Evolutionary conservation across 1,140 invertebrate species (phyloP).

Genomic region (Orchestia grillus): DNA sequence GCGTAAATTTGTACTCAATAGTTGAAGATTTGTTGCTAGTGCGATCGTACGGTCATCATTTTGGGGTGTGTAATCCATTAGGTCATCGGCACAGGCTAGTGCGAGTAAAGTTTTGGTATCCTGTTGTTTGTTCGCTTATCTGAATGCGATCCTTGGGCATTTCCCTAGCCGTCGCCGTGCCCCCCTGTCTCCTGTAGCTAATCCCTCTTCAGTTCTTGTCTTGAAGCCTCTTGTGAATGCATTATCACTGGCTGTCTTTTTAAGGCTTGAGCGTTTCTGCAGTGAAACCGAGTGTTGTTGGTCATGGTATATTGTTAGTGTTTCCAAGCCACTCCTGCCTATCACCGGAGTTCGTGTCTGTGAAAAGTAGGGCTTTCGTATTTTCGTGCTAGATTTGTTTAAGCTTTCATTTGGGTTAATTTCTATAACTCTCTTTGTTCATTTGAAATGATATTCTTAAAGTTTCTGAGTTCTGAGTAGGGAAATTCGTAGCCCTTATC

Average conservation of each 20-base stretch:
- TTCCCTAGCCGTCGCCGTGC: neutral
- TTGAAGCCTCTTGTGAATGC: neutral
- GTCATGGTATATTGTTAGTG: neutral
- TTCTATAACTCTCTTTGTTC: neutral
- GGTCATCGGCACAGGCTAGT: neutral
- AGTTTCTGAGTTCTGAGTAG: neutral
- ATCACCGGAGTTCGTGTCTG: neutral
- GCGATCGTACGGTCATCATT: neutral
- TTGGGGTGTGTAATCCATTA: neutral
- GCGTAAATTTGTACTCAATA: neutral
- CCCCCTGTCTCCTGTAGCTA: neutral
- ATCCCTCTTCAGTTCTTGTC: neutral
- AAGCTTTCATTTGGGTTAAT: neutral
- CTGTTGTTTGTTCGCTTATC: slow-evolving; percentile 7
- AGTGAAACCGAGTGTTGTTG: neutral
- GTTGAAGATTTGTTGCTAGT: neutral
- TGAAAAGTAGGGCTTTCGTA: neutral
- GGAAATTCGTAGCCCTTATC: neutral
- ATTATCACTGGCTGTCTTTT: neutral
- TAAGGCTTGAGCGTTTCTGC: neutral
- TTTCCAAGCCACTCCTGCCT: neutral
- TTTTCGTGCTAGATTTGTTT: neutral
- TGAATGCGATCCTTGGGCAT: neutral
- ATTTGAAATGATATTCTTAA: neutral
- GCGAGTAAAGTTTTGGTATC: neutral